Evolutionary conservation across 2,888 invertebrate species (phyloP).

Genomic region (Thecocarcelia acutangulata): DNA sequence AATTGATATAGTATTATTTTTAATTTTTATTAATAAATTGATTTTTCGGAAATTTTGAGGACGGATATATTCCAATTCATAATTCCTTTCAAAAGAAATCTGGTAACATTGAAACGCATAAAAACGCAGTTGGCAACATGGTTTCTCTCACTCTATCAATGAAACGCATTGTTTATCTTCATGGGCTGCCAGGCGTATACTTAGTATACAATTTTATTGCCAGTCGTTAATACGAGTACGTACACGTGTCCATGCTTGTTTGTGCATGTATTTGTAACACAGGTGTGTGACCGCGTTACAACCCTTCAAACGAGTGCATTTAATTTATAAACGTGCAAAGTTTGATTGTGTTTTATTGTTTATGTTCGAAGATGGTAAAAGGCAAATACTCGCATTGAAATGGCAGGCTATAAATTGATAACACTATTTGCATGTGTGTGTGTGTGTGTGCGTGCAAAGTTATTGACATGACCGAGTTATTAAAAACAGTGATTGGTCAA

Average conservation of each 20-base stretch:
- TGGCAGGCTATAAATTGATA: slow-evolving; percentile 8
- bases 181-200: not conserved
- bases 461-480: slow-evolving; percentile 53
- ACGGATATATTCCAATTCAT: too few species aligned
- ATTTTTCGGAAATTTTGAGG: too few species aligned
- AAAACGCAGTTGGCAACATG: too few species aligned
- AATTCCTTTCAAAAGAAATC: too few species aligned
- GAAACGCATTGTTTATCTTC: not conserved
- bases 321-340: not conserved
- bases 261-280: not conserved
- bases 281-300: not conserved
- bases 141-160: too few species aligned
- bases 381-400: not conserved
- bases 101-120: too few species aligned
- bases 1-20: too few species aligned
- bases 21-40: too few species aligned
- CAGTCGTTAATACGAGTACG: too few species aligned
- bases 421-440: not conserved
- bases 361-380: not conserved
- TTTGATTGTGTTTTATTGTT: slow-evolving; percentile 10
- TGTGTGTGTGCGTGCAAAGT: not conserved
- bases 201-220: not conserved
- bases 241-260: too few species aligned
- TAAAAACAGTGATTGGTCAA: slow-evolving; percentile 59
- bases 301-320: not conserved